Conservation (phyloP, 2,113 vertebrate species). For the Ptyas mucosa region DNA sequence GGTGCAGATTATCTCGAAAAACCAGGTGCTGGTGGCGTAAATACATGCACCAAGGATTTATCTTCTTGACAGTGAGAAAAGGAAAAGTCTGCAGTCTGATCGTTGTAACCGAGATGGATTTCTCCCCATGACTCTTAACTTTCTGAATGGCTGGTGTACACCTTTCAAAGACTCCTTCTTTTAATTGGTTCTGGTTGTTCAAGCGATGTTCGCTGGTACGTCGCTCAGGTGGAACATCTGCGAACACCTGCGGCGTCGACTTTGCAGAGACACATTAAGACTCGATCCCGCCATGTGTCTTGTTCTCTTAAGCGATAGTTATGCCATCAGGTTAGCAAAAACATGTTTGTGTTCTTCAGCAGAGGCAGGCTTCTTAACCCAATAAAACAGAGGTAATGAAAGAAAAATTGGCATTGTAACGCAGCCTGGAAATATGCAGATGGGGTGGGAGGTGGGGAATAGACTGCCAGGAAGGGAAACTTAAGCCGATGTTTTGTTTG, state of each 20-base stretch:
- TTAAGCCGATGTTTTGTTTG: neutral
- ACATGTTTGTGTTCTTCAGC: too few relatives aligned
- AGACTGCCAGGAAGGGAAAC: neutral
- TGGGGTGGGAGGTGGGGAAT: too few relatives aligned
- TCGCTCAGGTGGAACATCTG: neutral
- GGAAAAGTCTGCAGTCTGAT: neutral
- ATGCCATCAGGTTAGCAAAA: too few relatives aligned
- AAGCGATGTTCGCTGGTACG: neutral
- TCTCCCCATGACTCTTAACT: neutral
- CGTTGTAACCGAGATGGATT: neutral
- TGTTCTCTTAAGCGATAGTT: neutral
- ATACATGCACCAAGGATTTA: neutral
- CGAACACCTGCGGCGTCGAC: neutral
- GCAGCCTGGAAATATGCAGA: neutral
- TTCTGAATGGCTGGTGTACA: neutral
- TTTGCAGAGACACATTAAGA: neutral
- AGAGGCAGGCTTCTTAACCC: neutral
- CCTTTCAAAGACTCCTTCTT: neutral
- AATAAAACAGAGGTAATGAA: neutral
- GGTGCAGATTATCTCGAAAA: neutral
- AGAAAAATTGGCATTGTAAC: neutral
- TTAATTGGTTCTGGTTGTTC: neutral
- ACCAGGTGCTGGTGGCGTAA: neutral
- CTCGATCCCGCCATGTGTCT: neutral
- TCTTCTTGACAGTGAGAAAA: neutral